Base-by-base conservation (phyloP, 2,797 vertebrate species). In the Pterois miles region DNA sequence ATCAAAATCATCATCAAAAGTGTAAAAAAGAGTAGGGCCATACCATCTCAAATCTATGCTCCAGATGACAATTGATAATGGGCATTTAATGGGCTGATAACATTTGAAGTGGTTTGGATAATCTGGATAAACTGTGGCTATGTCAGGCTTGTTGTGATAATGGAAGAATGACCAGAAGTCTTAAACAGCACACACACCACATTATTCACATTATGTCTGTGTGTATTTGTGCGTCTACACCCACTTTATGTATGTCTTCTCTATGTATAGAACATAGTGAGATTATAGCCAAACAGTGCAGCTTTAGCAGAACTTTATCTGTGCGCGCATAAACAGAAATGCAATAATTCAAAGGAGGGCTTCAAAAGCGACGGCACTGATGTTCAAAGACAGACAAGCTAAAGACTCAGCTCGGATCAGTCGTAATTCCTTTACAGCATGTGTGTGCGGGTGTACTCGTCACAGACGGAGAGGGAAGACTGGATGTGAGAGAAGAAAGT, bases 331-430 rank as follows among this genome's bases (percentile, higher is more conserved):
- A 54, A 89, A 83, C 68, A 78, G 16, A 83, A 85, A 65, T 31
- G 48, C 71, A 70, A 3, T 71, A 58, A 85, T 80, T 86, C 73
- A 88, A 85, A 85, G 65, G 9, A 14, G 25, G 64, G 81, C 79
- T 86, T 90, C 78, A 83, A 81, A 91, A 62, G 81, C 43, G 46
- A 74, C 67, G 3, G 48, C 65, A 8, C 67, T 46, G 84, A 80
- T 59, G 78, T 90, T 91, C 79, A 91, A 88, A 89, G 83, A 87
- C 85, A 87, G 84, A 81, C 78, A 72, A 78, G 85, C 78, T 80
- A 65, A 91, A 90, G 84, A 82, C 80, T 79, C 60, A 40, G 82
- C 76, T 56, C 2, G 25, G 86, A 88, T 89, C 80, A 82, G 74
- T 53, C 34, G 3, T 89, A 87, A 90, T 87, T 86, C 83, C 83